Evolutionary conservation across 2,888 invertebrate genomes (phyloP).

Genomic region (Andrena fulva): DNA sequence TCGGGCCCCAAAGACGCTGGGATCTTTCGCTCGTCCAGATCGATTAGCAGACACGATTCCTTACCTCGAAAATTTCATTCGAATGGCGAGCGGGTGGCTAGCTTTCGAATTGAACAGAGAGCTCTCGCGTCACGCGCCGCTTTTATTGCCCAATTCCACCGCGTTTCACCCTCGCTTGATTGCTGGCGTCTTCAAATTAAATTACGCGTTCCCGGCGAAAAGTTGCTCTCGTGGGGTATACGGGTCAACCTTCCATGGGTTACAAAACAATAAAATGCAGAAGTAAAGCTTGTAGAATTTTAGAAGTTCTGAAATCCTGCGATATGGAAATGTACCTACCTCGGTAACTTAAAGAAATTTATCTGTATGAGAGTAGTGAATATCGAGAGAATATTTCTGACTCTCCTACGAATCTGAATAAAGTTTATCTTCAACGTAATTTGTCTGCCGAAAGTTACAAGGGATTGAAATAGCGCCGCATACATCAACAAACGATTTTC

Average conservation of each 20-base stretch:
- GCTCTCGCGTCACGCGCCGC: not conserved
- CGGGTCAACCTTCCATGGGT: not conserved
- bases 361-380: no score
- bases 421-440: not conserved
- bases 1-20: not conserved
- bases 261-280: not conserved
- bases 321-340: not conserved
- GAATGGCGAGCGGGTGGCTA: not conserved
- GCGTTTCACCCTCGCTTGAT: not conserved
- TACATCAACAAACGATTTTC: not conserved
- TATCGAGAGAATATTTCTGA: not conserved
- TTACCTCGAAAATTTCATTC: not conserved
- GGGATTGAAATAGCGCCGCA: not conserved
- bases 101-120: not conserved
- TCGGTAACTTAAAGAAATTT: no score
- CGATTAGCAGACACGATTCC: not conserved
- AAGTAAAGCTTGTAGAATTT: not conserved
- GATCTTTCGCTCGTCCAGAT: not conserved
- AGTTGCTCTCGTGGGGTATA: not conserved
- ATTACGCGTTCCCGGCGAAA: conserved; percentile 8
- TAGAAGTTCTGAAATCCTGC: not conserved
- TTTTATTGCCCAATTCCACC: conserved; percentile 4
- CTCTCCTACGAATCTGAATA: not conserved
- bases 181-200: conserved; percentile 18
- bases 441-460: not conserved